These are phyloP conservation scores for Menura novaehollandiae DNA, from an alignment of 2,113 vertebrate species.

Conservation along the genomic window DNA sequence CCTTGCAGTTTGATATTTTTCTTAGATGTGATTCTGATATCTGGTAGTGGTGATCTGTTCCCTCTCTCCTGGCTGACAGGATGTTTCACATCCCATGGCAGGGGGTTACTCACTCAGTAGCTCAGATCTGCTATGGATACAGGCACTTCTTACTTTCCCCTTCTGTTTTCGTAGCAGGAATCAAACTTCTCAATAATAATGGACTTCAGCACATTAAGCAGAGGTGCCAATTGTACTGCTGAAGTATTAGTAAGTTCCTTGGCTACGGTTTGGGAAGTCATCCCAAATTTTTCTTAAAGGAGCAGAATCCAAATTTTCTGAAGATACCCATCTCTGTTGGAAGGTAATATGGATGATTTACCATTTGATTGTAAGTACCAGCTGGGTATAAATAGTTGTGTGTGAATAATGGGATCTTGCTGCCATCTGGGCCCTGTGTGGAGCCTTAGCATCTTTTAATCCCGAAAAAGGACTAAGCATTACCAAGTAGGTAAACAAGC, in stretches of 20 bases:
- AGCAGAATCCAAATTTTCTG: neutral
- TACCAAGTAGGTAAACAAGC: neutral
- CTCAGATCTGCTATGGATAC: neutral
- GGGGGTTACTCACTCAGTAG: neutral
- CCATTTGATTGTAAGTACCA: neutral
- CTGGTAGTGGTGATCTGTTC: neutral
- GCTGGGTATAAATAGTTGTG: neutral
- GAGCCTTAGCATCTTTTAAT: neutral
- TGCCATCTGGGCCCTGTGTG: constrained; percentile 17
- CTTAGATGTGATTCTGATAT: neutral
- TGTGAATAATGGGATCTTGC: neutral
- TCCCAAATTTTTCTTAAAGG: neutral
- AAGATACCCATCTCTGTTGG: neutral
- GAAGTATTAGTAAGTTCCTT: neutral
- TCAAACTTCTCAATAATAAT: neutral
- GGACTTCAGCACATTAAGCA: neutral
- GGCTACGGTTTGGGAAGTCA: neutral
- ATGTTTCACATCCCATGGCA: neutral
- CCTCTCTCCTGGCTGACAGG: neutral
- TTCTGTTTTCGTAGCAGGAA: neutral
- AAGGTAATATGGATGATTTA: neutral
- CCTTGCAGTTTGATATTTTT: neutral
- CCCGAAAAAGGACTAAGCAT: neutral
- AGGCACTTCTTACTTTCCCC: neutral
- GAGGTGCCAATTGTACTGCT: neutral